Evolutionary conservation across 2,113 vertebrate genomes (phyloP).

Genomic region (Spea bombifrons): DNA sequence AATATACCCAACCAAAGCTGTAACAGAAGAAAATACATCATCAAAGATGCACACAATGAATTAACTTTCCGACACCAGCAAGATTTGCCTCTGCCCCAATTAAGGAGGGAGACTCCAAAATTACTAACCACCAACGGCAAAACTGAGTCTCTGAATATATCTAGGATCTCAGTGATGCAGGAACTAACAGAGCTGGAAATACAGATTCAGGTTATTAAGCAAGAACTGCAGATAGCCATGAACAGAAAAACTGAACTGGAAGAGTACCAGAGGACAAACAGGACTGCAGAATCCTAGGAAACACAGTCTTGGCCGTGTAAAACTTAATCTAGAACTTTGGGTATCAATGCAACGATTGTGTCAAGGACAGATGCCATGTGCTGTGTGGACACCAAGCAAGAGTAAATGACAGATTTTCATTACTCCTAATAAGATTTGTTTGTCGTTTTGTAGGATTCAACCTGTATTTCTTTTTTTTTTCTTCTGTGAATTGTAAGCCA

Average conservation of each 20-base stretch:
- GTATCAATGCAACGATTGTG: background rate
- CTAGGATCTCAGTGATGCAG: slow-evolving; percentile 75
- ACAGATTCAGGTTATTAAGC: slow-evolving; percentile 88
- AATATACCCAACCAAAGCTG: slow-evolving; percentile 72
- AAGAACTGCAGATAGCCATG: slow-evolving; percentile 88
- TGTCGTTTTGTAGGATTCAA: slow-evolving; percentile 50
- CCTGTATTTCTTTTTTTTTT: slow-evolving; percentile 44
- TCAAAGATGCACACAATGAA: slow-evolving; percentile 72
- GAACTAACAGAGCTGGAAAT: slow-evolving; percentile 89
- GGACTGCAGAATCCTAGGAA: slow-evolving; percentile 66
- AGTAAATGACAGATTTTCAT: slow-evolving; percentile 48
- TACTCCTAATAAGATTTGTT: slow-evolving; percentile 49
- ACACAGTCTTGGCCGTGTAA: background rate
- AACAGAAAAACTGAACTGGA: slow-evolving; percentile 90
- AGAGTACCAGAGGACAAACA: slow-evolving; percentile 81
- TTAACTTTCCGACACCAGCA: slow-evolving; percentile 66
- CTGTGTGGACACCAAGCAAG: slow-evolving; percentile 21
- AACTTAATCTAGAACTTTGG: slow-evolving; percentile 16
- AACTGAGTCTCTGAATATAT: slow-evolving; percentile 70
- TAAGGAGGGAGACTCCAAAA: slow-evolving; percentile 69
- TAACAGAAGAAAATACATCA: slow-evolving; percentile 68
- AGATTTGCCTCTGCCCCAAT: slow-evolving; percentile 68
- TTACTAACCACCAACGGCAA: slow-evolving; percentile 81
- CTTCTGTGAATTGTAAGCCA: slow-evolving; percentile 39
- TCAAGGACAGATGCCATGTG: slow-evolving; percentile 22